Conservation (phyloP, 2,888 invertebrate species). For the Diplazon laetatorius region DNA sequence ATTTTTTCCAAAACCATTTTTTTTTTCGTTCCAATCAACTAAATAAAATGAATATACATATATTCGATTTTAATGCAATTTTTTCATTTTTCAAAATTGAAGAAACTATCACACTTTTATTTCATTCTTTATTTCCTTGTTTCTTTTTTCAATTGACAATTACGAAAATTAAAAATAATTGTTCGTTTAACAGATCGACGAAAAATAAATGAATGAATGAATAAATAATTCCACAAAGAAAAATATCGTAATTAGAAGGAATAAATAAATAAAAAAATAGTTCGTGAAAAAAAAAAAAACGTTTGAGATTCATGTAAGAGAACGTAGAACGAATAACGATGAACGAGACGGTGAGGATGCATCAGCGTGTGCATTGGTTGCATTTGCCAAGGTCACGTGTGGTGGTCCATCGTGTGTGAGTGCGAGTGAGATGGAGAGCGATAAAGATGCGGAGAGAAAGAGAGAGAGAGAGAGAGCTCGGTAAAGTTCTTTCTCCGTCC, state of each 20-base stretch:
- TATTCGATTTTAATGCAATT: too few species aligned
- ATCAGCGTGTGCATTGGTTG: constrained; percentile 23
- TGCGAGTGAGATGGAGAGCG: constrained; percentile 2
- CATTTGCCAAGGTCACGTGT: constrained; percentile 54
- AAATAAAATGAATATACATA: too few species aligned
- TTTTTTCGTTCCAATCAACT: too few species aligned
- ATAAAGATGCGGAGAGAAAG: constrained; percentile 26
- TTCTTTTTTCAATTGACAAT: too few species aligned
- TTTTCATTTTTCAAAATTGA: too few species aligned
- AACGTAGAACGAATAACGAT: too few species aligned
- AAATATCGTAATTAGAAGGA: neutral
- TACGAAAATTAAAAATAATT: too few species aligned
- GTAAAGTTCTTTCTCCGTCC: constrained; percentile 43
- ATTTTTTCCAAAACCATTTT: constrained; percentile 3
- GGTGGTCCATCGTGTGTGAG: constrained; percentile 33
- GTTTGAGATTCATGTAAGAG: too few species aligned
- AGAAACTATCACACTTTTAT: too few species aligned
- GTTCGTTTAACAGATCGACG: too few species aligned
- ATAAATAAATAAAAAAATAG: neutral
- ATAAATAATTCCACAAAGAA: neutral
- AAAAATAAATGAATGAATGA: too few species aligned
- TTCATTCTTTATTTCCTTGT: too few species aligned
- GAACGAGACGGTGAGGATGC: constrained; percentile 38
- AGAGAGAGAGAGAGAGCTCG: constrained; percentile 5
- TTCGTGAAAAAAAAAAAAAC: neutral